Evolutionary conservation across 2,888 invertebrate species (phyloP).

Genomic region (Apoda limacodes): DNA sequence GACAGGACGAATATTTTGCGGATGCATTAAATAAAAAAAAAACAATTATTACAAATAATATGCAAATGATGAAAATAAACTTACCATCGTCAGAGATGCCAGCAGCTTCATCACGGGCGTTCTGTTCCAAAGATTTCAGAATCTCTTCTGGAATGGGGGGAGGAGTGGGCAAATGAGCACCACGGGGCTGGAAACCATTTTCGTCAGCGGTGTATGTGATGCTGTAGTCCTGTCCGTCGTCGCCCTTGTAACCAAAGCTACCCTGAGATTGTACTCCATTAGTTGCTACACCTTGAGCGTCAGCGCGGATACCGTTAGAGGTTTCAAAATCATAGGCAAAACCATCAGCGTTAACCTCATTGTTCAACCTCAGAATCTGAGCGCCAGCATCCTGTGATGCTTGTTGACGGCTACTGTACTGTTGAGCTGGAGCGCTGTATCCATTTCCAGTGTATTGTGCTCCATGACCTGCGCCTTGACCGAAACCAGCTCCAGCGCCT

Average conservation of each 20-base stretch:
- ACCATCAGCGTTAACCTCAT: constrained; percentile 55
- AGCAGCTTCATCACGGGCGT: constrained; percentile 62
- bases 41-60: not conserved
- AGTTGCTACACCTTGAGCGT: constrained; percentile 55
- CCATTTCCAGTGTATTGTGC: constrained; percentile 28
- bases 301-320: constrained; percentile 60
- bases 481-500: constrained; percentile 10
- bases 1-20: not conserved
- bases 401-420: constrained; percentile 24
- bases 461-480: constrained; percentile 19
- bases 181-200: constrained; percentile 57
- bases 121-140: constrained; percentile 59
- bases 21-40: too few relatives aligned
- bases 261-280: constrained; percentile 63
- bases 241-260: constrained; percentile 60
- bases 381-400: constrained; percentile 47
- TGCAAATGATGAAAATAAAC: constrained; percentile 21
- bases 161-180: constrained; percentile 59
- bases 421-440: constrained; percentile 29
- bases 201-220: constrained; percentile 63
- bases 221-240: constrained; percentile 63
- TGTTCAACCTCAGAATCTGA: constrained; percentile 51
- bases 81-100: constrained; percentile 62
- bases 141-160: constrained; percentile 62
- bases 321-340: constrained; percentile 62